Percentiles rank a stretch among this genome's conserved stretches.
phyloP scores from a whole-genome alignment of 2,888 invertebrate genomes.

The Hyles lineata region DNA sequence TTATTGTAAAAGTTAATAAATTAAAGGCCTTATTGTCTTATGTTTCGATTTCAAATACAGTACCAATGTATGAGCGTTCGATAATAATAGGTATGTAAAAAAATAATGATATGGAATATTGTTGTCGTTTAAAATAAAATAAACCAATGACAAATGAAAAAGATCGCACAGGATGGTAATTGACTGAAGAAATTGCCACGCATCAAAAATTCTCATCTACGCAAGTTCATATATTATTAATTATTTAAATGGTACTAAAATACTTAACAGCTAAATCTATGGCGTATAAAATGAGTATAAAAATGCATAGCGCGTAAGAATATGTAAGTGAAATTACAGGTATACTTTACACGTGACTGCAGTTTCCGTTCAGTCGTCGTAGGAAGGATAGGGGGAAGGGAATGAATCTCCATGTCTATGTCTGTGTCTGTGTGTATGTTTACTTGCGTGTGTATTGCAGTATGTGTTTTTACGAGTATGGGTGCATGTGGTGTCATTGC shows the following conservation, averaged over 20 bases:
- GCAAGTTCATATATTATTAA: too few relatives aligned
- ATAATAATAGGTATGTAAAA: too few relatives aligned
- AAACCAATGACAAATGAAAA: too few relatives aligned
- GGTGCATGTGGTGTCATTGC: slow-evolving; percentile 61
- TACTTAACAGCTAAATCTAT: neutral
- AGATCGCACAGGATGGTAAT: too few relatives aligned
- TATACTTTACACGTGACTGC: slow-evolving; percentile 79
- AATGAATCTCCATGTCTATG: slow-evolving; percentile 38
- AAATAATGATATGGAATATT: too few relatives aligned
- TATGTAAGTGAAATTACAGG: slow-evolving; percentile 35
- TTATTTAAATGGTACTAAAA: too few relatives aligned
- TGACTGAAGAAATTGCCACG: too few relatives aligned
- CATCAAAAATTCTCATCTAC: neutral
- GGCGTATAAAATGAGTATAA: slow-evolving; percentile 31
- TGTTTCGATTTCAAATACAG: too few relatives aligned
- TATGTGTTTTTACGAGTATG: slow-evolving; percentile 46
- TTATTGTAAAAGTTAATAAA: too few relatives aligned
- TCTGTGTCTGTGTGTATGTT: slow-evolving; percentile 42
- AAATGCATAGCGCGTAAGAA: slow-evolving; percentile 34
- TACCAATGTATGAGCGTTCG: too few relatives aligned
- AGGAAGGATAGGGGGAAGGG: slow-evolving; percentile 47
- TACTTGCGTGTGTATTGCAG: slow-evolving; percentile 42
- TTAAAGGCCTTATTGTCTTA: too few relatives aligned
- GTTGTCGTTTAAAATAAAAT: too few relatives aligned
- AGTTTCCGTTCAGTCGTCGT: slow-evolving; percentile 60